Evolutionary conservation across 2,888 invertebrate species (phyloP).

Genomic region (Cerastis leucographa): DNA sequence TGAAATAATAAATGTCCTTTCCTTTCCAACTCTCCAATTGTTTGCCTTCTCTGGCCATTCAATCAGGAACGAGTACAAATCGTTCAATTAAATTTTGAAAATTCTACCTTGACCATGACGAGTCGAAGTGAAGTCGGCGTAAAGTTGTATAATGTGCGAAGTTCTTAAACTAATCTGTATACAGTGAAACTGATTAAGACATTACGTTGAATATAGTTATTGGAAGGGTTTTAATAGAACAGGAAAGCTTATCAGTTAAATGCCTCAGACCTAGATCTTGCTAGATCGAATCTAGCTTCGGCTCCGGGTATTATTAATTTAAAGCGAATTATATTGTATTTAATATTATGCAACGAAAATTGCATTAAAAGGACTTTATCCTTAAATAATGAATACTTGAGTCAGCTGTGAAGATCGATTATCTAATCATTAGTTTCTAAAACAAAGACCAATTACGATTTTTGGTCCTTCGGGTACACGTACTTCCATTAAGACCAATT

Average conservation of each 20-base stretch:
- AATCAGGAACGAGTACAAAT: neutral
- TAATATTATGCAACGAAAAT: conserved; percentile 10
- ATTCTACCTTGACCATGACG: neutral
- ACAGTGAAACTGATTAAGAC: conserved; percentile 22
- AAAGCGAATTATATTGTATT: conserved; percentile 8
- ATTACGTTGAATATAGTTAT: conserved; percentile 36
- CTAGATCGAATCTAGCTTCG: conserved; percentile 7
- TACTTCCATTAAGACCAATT: conserved; percentile 3
- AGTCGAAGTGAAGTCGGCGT: neutral
- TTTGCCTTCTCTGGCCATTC: too few relatives aligned
- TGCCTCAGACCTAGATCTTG: conserved; percentile 46
- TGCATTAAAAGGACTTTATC: conserved; percentile 9
- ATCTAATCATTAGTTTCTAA: neutral
- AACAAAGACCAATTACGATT: neutral
- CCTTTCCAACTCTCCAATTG: too few relatives aligned
- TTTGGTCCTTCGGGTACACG: neutral
- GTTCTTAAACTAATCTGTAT: conserved; percentile 14
- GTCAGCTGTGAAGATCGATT: neutral
- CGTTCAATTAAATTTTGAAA: neutral
- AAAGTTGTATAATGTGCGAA: neutral
- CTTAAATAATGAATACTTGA: neutral
- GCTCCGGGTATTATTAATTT: neutral
- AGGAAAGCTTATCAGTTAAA: conserved; percentile 34
- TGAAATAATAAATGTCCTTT: too few relatives aligned
- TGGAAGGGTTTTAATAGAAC: conserved; percentile 35